Conservation (phyloP, 2,888 invertebrate genomes). For the Chorisops tibialis region DNA sequence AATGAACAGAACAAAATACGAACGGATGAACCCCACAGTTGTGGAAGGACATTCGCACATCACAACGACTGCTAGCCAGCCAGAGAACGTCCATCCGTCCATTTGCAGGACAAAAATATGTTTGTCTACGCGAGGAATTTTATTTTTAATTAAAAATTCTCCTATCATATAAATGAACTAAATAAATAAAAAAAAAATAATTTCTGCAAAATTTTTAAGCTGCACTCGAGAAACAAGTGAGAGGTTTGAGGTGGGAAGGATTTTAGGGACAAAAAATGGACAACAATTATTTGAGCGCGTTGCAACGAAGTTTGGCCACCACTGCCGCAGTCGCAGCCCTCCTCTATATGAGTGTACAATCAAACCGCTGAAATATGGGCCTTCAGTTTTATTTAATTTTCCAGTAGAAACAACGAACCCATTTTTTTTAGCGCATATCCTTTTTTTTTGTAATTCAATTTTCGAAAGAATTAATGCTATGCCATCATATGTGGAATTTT, state of each 20-base stretch:
- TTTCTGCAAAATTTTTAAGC: constrained; percentile 23
- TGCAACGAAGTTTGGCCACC: too few species aligned
- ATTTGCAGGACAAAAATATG: too few species aligned
- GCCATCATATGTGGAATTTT: too few species aligned
- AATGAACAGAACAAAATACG: too few species aligned
- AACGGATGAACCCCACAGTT: too few species aligned
- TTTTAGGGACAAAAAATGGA: constrained; percentile 8
- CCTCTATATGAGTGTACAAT: constrained; percentile 14
- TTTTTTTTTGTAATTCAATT: too few species aligned
- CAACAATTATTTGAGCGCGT: constrained; percentile 13
- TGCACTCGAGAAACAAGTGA: not conserved
- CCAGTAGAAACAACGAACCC: not conserved
- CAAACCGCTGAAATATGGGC: constrained; percentile 32
- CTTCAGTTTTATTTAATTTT: constrained; percentile 31
- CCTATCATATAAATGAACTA: constrained; percentile 36
- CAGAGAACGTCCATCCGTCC: too few species aligned
- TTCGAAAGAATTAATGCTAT: too few species aligned
- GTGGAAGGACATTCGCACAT: too few species aligned
- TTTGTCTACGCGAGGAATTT: not conserved
- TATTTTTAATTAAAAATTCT: constrained; percentile 38
- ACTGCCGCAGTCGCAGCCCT: too few species aligned
- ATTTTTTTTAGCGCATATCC: too few species aligned
- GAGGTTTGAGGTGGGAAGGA: not conserved
- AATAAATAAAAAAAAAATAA: constrained; percentile 32
- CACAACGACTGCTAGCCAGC: too few species aligned